Base-by-base conservation (phyloP, 2,113 vertebrate genomes). In the Aleadryas rufinucha region DNA sequence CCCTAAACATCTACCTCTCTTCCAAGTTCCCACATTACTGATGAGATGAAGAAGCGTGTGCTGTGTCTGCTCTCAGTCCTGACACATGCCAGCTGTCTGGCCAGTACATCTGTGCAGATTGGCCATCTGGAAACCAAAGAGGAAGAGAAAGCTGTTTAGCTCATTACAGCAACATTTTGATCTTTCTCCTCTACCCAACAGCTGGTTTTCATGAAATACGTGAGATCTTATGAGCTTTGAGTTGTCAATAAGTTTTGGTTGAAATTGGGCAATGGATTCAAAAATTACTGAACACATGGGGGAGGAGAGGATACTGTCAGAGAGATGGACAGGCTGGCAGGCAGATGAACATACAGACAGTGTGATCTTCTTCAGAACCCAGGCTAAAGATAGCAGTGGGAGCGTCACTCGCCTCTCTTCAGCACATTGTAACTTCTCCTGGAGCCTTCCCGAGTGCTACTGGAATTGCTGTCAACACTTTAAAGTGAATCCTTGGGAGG, bases 381-480 rank as follows among this genome's bases (percentile, higher is more conserved):
- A 52, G 42, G 52, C 89, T 93, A 91, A 92, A 93, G 39, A 87
- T 60, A 95, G 94, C 35, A 63, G 27, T 35, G 59, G 60, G 42
- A 94, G 26, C 0, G 0, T 30, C 66, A 30, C 79, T 94, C 74
- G 47, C 35, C 54, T 89, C 49, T 80, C 75, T 90, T 85, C 95
- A 89, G 26, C 80, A 86, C 68, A 5, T 71, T 27, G 18, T 75
- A 84, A 84, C 88, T 87, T 64, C 53, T 87, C 44, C 33, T 68
- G 76, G 42, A 79, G 68, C 79, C n/a, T 50, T 78, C 52, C 13
- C 7, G 11, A 90, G 64, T 31, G 35, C 90, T 93, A 81, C 85
- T 86, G 86, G 35, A 52, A 86, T 49, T 4, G 0, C 89, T 97
- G 90, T 94, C 90, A 94, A 47, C 95, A 81, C 75, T 84, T 75